Base-by-base conservation (phyloP, 2,797 vertebrate genomes). In the Hippopotamyrus pictus region DNA sequence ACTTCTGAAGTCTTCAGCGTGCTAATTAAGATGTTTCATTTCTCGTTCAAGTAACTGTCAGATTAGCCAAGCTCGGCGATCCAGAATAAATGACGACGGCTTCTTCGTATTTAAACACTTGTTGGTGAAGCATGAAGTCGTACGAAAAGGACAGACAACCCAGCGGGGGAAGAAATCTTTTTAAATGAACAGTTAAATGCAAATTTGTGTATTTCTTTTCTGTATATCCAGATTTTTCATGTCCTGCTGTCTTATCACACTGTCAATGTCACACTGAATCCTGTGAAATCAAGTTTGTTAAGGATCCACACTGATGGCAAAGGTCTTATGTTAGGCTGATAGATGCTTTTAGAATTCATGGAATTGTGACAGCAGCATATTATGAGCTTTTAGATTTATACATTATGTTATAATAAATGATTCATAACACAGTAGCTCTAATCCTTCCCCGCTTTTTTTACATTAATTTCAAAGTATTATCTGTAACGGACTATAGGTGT, bases 401-500 rank as follows among this genome's bases (percentile, higher is more conserved):
- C 33, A 57, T 87, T 73, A 33, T 65, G 48, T 25, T 65, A 86
- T 76, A 51, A 53, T 76, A 87, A 79, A 29, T 59, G 53, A 50
- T 79, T 88, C 57, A 88, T 62, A 88, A 65, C 41, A 46, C 4
- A 82, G 69, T 88, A 41, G 51, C 50, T 79, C 22, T 87, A 87
- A 87, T 50, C 85, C 53, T 44, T 59, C 69, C 29, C 41, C 59
- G 46, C 62, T 76, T 41, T 54, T 87, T 79, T 50, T n/a, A 33
- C 50, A 69, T 73, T 53, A 62, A 53, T 83, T 87, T 19, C 85
- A 54, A 65, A 41, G 76, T 84, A 84, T 89, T 87, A 89, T 90
- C 90, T 88, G 84, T 90, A 90, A 90, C 88, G 88, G 57, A 62
- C 83, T 88, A 88, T 89, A 84, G 57, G 88, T 85, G 46, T 84